Evolutionary conservation across 1,140 invertebrate species (phyloP), one percentile per base, ranked within the genome.

Genomic region (Lepidurus packardi): DNA sequence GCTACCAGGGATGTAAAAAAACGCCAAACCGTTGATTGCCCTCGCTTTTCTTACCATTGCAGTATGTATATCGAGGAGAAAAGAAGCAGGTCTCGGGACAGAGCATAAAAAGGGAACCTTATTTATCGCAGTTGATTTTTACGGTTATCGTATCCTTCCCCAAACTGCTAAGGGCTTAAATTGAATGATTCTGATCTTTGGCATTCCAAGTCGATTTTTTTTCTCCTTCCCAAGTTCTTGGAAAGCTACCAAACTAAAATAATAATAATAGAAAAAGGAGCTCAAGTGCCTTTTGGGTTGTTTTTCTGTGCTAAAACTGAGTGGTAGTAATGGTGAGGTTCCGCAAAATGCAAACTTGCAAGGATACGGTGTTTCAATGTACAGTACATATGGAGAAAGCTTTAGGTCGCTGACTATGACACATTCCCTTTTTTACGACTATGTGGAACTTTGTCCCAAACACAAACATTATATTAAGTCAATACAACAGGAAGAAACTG

Each of bases 401-500:
- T 65, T 65, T 65, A 65, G 53, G 21, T 1, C 21, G 3, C 53
- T 65, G 53, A 65, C 53, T 65, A 16, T 65, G 53, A 65, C 53
- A 65, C 53, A 65, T 65, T 65, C 53, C 53, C 45, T 21, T 21
- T 65, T 65, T 65, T 65, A 65, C 53, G 7, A 65, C 53, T 65
- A n/a, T 65, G 53, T 65, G 16, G 1, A 65, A 13, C 13, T 65
- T 65, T 65, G 16, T 13, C 21, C 53, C 53, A 16, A 65, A 65
- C 53, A 65, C 53, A 65, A 65, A 65, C 53, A 65, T 65, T 65
- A 65, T 65, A 65, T 65, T 34, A 16, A 65, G 53, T 65, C 53
- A 65, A 65, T 65, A 65, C 53, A 65, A 65, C n/a, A 65, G 21
- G 53, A 65, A 13, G 53, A 9, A 16, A n/a, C 16, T 21, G 53